phyloP scores from a whole-genome alignment of 2,797 vertebrate species.

The Xiphophorus birchmanni region DNA sequence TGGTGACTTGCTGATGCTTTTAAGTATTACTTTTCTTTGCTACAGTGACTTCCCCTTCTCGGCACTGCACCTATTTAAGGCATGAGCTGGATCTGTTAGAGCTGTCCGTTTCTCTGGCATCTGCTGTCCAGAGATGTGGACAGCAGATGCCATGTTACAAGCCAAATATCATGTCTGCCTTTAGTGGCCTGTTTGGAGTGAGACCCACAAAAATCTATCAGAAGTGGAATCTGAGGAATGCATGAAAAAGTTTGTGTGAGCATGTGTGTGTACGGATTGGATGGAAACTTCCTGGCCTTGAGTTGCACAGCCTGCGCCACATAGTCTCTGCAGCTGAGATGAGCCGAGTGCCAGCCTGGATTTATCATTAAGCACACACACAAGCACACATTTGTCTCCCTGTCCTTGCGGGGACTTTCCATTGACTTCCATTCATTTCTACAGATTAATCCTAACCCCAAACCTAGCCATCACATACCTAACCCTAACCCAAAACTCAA shows the following conservation, averaged over 20 bases:
- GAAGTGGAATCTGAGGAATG: constrained; percentile 74
- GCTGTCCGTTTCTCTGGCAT: background rate
- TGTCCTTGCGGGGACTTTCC: too few relatives aligned
- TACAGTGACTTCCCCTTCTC: background rate
- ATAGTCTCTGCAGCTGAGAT: constrained; percentile 35
- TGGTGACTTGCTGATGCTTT: background rate
- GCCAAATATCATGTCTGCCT: background rate
- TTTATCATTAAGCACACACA: constrained; percentile 40
- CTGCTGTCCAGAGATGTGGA: too few relatives aligned
- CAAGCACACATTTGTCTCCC: background rate
- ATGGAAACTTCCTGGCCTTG: constrained; percentile 55
- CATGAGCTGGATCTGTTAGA: too few relatives aligned
- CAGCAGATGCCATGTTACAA: background rate
- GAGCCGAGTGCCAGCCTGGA: constrained; percentile 34
- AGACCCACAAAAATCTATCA: constrained; percentile 29
- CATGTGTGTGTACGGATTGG: constrained; percentile 4
- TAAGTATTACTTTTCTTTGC: background rate
- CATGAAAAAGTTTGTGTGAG: constrained; percentile 39
- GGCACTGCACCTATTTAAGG: background rate
- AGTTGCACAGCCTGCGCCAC: constrained; percentile 38
- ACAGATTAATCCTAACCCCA: too few relatives aligned
- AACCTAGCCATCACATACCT: too few relatives aligned
- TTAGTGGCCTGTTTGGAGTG: constrained; percentile 2
- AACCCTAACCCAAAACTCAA: too few relatives aligned
- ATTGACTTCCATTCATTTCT: too few relatives aligned